These are phyloP conservation scores for Anadara kagoshimensis DNA, from an alignment of 1,140 invertebrate genomes.

Conservation along the genomic window DNA sequence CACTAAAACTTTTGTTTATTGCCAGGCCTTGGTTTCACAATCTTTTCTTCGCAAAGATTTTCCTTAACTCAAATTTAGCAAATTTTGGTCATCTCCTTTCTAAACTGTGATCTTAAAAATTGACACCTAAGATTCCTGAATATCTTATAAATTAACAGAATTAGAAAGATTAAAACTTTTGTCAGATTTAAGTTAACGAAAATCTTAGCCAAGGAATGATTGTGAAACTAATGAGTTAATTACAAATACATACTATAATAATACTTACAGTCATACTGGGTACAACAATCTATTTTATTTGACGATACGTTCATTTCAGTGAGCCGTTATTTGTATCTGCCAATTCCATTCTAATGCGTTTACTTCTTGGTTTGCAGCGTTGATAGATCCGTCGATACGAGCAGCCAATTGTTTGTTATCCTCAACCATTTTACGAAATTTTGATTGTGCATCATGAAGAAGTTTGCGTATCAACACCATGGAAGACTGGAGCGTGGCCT, in stretches of 20 bases:
- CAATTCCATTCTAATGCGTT: slow-evolving; percentile 77
- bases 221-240: too few species aligned
- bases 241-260: too few species aligned
- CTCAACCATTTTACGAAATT: slow-evolving; percentile 83
- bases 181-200: too few species aligned
- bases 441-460: slow-evolving; percentile 76
- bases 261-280: slow-evolving; percentile 35
- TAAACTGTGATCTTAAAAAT: too few species aligned
- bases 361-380: slow-evolving; percentile 79
- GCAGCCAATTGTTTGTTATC: slow-evolving; percentile 81
- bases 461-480: slow-evolving; percentile 74
- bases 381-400: slow-evolving; percentile 80
- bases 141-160: too few species aligned
- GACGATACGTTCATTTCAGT: too few species aligned
- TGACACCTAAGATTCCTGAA: too few species aligned
- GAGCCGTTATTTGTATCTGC: slow-evolving; percentile 76
- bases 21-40: background rate
- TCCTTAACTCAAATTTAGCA: too few species aligned
- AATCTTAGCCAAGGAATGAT: background rate
- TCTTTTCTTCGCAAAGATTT: too few species aligned
- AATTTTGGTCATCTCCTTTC: too few species aligned
- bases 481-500: slow-evolving; percentile 71
- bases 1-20: too few species aligned
- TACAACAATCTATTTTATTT: slow-evolving; percentile 41
- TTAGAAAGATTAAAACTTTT: too few species aligned